Evolutionary conservation across 1,140 invertebrate species (phyloP).

Genomic region (Hyphantria cunea): DNA sequence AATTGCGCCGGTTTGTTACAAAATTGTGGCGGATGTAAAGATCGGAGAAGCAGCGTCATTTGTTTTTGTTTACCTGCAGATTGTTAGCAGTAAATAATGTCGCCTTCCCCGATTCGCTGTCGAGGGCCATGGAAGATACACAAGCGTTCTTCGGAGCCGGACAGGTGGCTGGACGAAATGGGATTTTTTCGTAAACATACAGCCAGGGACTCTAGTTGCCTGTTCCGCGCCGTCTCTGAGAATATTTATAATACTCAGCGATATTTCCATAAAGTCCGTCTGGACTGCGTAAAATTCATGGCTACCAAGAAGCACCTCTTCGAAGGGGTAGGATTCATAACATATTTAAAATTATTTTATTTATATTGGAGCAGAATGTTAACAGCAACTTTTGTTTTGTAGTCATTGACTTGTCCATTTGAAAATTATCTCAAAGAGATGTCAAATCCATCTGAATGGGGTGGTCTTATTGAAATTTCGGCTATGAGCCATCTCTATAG

Average conservation of each 20-base stretch:
- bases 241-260: constrained; percentile 91
- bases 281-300: constrained; percentile 88
- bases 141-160: constrained; percentile 78
- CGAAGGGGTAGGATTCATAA: constrained; percentile 70
- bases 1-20: constrained; percentile 16
- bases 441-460: constrained; percentile 86
- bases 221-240: constrained; percentile 93
- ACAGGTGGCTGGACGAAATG: constrained; percentile 89
- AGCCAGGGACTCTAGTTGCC: constrained; percentile 91
- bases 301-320: constrained; percentile 79
- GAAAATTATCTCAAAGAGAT: constrained; percentile 87
- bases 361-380: constrained; percentile 34
- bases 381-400: constrained; percentile 62
- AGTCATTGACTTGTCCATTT: constrained; percentile 83
- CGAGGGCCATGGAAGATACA: constrained; percentile 76
- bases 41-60: constrained; percentile 54
- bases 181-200: constrained; percentile 92
- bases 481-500: constrained; percentile 87
- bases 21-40: constrained; percentile 24
- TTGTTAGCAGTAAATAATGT: constrained; percentile 67
- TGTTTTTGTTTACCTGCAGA: constrained; percentile 80
- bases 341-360: constrained; percentile 33
- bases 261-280: constrained; percentile 87
- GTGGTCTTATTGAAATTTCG: constrained; percentile 86
- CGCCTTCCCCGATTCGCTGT: constrained; percentile 69